Evolutionary conservation across 2,113 vertebrate species (phyloP).

Genomic region (Struthidea cinerea): DNA sequence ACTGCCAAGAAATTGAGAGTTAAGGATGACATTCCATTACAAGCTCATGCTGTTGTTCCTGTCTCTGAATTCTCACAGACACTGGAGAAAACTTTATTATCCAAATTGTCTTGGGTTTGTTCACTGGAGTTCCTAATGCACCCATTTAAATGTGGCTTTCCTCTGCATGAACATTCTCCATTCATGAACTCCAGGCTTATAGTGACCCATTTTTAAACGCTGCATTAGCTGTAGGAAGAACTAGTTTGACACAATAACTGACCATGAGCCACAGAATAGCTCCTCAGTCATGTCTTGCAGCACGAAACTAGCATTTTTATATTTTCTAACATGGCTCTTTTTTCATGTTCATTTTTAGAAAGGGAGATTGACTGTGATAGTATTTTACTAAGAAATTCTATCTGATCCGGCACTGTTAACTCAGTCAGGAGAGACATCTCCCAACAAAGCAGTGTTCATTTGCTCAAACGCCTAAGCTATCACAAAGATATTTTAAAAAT

Average conservation of each 20-base stretch:
- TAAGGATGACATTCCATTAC: background rate
- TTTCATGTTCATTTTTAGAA: background rate
- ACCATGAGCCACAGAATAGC: background rate
- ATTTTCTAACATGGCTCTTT: background rate
- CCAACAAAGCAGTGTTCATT: background rate
- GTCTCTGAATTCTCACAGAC: background rate
- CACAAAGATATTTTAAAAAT: background rate
- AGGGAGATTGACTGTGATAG: background rate
- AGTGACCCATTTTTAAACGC: background rate
- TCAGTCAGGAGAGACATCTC: background rate
- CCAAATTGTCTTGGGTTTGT: background rate
- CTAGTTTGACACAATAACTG: background rate
- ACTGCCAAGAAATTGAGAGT: background rate
- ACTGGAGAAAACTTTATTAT: background rate
- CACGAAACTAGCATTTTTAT: fast-evolving
- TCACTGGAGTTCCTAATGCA: background rate
- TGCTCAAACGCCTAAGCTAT: background rate
- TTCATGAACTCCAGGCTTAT: background rate
- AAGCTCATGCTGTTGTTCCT: background rate
- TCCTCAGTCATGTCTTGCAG: background rate
- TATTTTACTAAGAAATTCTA: background rate
- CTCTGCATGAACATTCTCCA: background rate
- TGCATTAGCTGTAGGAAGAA: background rate
- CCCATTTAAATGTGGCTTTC: background rate
- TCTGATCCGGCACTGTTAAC: background rate